phyloP scores from a whole-genome alignment of 2,888 invertebrate species.

The Beris morrisii region DNA sequence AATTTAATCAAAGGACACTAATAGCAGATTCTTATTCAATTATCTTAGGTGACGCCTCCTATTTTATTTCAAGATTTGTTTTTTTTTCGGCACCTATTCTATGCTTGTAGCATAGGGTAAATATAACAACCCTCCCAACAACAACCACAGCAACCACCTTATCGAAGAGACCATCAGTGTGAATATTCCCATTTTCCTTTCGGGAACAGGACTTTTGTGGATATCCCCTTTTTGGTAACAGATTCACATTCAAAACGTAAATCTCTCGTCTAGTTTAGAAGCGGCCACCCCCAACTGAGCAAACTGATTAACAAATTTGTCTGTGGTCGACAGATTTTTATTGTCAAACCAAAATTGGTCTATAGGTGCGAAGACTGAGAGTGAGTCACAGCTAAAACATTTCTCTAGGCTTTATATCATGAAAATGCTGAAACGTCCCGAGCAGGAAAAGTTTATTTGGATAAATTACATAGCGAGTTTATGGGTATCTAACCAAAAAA shows the following conservation, averaged over 20 bases:
- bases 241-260: neutral
- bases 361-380: slow-evolving; percentile 5
- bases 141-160: neutral
- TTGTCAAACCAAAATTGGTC: slow-evolving; percentile 17
- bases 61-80: slow-evolving; percentile 8
- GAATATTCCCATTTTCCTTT: slow-evolving; percentile 4
- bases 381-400: slow-evolving; percentile 11
- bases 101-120: slow-evolving; percentile 1
- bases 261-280: slow-evolving; percentile 1
- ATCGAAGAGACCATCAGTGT: slow-evolving; percentile 5
- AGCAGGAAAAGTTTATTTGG: neutral
- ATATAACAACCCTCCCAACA: neutral
- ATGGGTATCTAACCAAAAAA: too few relatives aligned
- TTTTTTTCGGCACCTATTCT: neutral
- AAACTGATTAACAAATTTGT: slow-evolving; percentile 45
- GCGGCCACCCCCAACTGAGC: slow-evolving; percentile 42
- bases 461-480: too few relatives aligned
- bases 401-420: neutral
- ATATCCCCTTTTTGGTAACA: neutral
- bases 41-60: slow-evolving; percentile 25
- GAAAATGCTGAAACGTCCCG: slow-evolving; percentile 7
- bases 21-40: slow-evolving; percentile 17
- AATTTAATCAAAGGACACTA: slow-evolving; percentile 5
- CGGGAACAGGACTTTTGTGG: neutral
- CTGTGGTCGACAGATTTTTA: slow-evolving; percentile 45